phyloP scores from a whole-genome alignment of 2,888 invertebrate species.

The Leptinotarsa rubiginosa region DNA sequence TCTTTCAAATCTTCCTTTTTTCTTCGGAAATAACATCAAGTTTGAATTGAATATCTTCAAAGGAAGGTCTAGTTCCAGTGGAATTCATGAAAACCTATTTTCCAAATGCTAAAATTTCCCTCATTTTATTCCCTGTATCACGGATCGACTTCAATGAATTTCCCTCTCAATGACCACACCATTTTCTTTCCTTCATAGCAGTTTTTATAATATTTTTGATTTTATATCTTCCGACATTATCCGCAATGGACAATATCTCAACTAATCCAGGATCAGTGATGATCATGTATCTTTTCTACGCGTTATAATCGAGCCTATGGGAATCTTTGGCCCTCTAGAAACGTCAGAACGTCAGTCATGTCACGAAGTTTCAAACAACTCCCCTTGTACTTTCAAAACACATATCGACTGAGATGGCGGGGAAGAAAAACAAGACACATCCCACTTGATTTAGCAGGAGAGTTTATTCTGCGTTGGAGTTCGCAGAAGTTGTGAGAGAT shows the following conservation, averaged over 20 bases:
- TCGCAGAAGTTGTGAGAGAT: conserved; percentile 21
- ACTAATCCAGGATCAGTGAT: neutral
- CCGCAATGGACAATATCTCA: neutral
- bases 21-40: no score
- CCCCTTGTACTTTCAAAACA: conserved; percentile 23
- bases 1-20: no score
- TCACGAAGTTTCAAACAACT: conserved; percentile 12
- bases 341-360: conserved; percentile 23
- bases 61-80: no score
- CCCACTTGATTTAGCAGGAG: conserved; percentile 25
- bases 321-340: neutral
- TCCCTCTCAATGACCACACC: no score
- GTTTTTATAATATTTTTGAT: no score
- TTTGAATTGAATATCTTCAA: no score
- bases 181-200: no score
- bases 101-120: no score
- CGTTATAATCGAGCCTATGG: conserved; percentile 1
- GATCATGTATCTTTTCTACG: neutral
- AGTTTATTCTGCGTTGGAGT: conserved; percentile 18
- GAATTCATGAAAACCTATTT: no score
- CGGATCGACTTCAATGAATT: no score
- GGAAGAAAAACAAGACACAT: conserved; percentile 19
- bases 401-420: conserved; percentile 1
- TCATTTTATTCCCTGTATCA: no score
- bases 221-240: neutral